Conservation (phyloP, 2,113 vertebrate genomes). For the Chrysochloris asiatica region DNA sequence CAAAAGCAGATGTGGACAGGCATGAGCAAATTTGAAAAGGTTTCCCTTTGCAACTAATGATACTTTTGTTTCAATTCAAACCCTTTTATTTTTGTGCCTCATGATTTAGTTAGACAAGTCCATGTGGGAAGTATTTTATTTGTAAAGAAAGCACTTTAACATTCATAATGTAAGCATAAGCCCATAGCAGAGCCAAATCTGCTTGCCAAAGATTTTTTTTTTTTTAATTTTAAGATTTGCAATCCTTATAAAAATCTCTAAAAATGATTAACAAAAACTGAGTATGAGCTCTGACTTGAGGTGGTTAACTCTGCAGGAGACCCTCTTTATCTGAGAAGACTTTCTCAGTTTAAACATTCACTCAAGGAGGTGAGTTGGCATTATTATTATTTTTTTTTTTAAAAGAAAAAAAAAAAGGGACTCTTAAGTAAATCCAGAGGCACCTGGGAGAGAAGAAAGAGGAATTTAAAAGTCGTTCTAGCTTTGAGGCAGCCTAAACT, state of each 20-base stretch:
- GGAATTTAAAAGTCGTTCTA: background rate
- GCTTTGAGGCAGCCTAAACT: background rate
- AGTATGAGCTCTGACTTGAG: background rate
- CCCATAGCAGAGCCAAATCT: background rate
- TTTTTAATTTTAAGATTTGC: background rate
- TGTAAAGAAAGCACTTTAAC: slow-evolving; percentile 46
- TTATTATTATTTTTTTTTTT: too few relatives aligned
- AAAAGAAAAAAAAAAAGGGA: background rate
- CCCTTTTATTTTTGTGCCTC: slow-evolving; percentile 34
- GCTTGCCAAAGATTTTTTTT: slow-evolving; percentile 15
- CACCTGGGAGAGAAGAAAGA: background rate
- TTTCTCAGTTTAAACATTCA: background rate
- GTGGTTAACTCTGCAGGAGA: background rate
- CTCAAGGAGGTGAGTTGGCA: background rate
- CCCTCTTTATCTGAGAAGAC: background rate
- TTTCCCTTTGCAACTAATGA: slow-evolving; percentile 48
- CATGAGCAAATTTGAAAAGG: slow-evolving; percentile 17
- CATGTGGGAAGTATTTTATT: slow-evolving; percentile 48
- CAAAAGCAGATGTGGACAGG: slow-evolving; percentile 4
- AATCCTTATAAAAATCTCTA: background rate
- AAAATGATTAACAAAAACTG: background rate
- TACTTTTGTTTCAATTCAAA: slow-evolving; percentile 1
- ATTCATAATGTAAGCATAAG: background rate
- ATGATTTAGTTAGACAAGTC: slow-evolving; percentile 49
- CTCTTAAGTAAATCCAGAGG: background rate